Evolutionary conservation across 2,888 invertebrate species (phyloP), one percentile per base, ranked within the genome.

Genomic region (Operophtera brumata): DNA sequence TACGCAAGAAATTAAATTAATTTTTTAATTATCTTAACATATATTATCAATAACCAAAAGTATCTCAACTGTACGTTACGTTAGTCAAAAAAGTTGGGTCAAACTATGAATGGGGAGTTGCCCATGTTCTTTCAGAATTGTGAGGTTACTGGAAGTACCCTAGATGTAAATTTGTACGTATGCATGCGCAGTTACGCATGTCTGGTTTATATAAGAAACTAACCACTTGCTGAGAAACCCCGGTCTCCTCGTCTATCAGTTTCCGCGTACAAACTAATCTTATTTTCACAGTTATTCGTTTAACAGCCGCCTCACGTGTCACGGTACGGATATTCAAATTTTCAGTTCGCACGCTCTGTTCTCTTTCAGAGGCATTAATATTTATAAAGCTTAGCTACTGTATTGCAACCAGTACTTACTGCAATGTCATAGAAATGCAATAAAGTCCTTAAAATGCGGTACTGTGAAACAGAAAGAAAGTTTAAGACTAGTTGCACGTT

Each of bases 331-430:
- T 78, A 82, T 86, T 87, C 86, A 81, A 84, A 85, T 86, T 85
- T 85, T 82, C 85, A 87, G 85, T 87, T 87, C 89, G 82, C 89
- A 89, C 85, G 86, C 73, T 64, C 67, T 73, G 74, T 66, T 75
- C 79, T 78, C 66, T 80, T 86, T 84, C 79, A 81, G 80, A 78
- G 61, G 58, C 79, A 84, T 86, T 78, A 86, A 86, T 86, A 87
- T 87, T 84, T 73, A 87, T 80, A 73, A 63, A 72, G 69, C 62
- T 51, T 51, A 52, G 42, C 51, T 65, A 64, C 65, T 64, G 65
- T 69, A 66, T 48, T 66, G 66, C 65, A 67, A 62, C 62, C 65
- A 49, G 57, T 61, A 59, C 41, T 20, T 61, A 9, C 51, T 56
- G 56, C 56, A 44, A 56, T 47, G 56, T 48, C 51, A 57, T 52